Percentiles rank a stretch among this genome's conserved stretches.
phyloP scores from a whole-genome alignment of 2,888 invertebrate genomes.

The Empis livida region DNA sequence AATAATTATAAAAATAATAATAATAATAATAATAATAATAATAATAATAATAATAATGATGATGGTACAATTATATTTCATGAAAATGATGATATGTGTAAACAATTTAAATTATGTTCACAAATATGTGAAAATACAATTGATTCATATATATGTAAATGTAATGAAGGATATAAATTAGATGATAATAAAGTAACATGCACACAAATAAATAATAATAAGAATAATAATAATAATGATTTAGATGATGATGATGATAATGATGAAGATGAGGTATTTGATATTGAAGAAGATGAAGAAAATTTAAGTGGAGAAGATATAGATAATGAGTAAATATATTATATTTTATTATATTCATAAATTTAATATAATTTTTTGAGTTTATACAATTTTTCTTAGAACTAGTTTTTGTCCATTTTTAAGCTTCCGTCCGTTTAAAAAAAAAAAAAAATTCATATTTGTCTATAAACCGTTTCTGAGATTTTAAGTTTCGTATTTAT shows the following conservation, averaged over 20 bases:
- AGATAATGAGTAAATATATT: neutral
- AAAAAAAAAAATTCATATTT: no score
- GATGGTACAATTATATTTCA: slow-evolving; percentile 9
- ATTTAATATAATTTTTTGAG: no score
- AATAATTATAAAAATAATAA: slow-evolving; percentile 16
- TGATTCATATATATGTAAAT: slow-evolving; percentile 42
- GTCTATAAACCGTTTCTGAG: no score
- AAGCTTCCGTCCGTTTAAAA: no score
- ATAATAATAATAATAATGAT: neutral
- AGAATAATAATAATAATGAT: slow-evolving; percentile 15
- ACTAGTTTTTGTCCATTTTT: no score
- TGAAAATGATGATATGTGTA: slow-evolving; percentile 40
- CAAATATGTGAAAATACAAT: slow-evolving; percentile 44
- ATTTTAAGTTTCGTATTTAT: no score
- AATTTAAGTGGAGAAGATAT: slow-evolving; percentile 1
- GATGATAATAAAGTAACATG: slow-evolving; percentile 42
- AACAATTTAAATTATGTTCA: slow-evolving; percentile 40
- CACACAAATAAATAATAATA: slow-evolving; percentile 12
- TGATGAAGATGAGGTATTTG: slow-evolving; percentile 6
- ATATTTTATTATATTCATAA: no score
- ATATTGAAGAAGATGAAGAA: neutral
- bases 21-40: neutral
- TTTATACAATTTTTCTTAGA: no score
- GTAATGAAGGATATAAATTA: slow-evolving; percentile 37
- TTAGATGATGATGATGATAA: slow-evolving; percentile 5